Conservation (phyloP, 1,140 invertebrate species). For the Drosophila nannoptera region DNA sequence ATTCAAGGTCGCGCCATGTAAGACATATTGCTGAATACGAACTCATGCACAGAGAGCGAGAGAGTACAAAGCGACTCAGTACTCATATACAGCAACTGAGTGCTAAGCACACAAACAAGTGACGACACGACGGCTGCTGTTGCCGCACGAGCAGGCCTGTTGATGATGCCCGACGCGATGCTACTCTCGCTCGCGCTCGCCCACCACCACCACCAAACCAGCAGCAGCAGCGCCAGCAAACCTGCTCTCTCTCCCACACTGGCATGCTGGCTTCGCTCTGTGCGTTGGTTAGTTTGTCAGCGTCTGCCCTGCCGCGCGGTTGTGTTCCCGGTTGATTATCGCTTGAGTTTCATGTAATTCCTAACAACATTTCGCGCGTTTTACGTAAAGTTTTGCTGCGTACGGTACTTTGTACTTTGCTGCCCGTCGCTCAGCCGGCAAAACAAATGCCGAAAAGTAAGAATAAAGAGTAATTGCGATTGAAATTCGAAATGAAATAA, state of each 20-base stretch:
- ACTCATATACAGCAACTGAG: constrained; percentile 53
- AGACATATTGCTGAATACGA: constrained; percentile 43
- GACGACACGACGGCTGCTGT: constrained; percentile 34
- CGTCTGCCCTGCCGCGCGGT: constrained; percentile 61
- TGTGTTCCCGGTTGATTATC: constrained; percentile 57
- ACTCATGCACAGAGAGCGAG: neutral
- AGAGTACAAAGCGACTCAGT: constrained; percentile 7
- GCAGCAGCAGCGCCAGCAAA: neutral
- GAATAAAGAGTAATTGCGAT: constrained; percentile 21
- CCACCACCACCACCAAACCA: constrained; percentile 13
- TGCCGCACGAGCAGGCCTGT: constrained; percentile 12
- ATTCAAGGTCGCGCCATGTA: constrained; percentile 59
- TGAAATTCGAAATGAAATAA: constrained; percentile 23
- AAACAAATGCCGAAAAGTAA: constrained; percentile 24
- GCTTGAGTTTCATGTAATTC: neutral
- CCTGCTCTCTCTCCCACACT: constrained; percentile 20
- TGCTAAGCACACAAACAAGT: constrained; percentile 41
- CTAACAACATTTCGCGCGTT: constrained; percentile 48
- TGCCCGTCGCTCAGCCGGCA: constrained; percentile 27
- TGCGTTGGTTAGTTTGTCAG: constrained; percentile 57
- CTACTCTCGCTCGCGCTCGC: constrained; percentile 9
- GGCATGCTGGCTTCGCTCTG: constrained; percentile 1
- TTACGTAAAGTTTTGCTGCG: constrained; percentile 49
- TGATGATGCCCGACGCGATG: constrained; percentile 10
- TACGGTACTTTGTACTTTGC: constrained; percentile 28